A percentile compares a stretch with the other conserved stretches of the same genome.
Evolutionary conservation across 2,113 vertebrate species (phyloP).

Genomic region (Alligator sinensis): DNA sequence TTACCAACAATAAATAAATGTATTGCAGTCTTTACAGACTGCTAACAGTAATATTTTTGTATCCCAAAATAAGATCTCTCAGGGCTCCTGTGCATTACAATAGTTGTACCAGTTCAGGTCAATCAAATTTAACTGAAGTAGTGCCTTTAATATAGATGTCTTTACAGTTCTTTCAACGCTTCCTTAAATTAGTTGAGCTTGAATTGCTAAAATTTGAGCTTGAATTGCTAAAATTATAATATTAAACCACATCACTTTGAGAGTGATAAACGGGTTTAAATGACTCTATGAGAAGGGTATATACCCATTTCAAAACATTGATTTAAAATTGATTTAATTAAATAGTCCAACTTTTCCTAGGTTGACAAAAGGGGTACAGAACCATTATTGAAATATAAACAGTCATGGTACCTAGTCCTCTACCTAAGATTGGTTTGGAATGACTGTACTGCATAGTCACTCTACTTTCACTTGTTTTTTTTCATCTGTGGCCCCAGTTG

Average conservation of each 20-base stretch:
- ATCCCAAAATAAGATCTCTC: rapidly evolving
- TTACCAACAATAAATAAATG: not conserved
- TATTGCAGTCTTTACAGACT: not conserved
- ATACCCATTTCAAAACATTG: not conserved
- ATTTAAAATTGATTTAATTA: not conserved
- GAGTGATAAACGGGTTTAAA: not conserved
- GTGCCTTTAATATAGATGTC: not conserved
- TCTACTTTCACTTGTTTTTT: not conserved
- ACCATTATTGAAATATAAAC: not conserved
- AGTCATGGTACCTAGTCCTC: not conserved
- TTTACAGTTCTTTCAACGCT: not conserved
- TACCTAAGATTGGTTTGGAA: not conserved
- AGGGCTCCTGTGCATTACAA: not conserved
- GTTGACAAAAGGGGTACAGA: not conserved
- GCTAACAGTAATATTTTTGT: not conserved
- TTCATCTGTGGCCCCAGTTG: not conserved
- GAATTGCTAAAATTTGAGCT: not conserved
- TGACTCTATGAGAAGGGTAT: not conserved
- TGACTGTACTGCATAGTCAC: not conserved
- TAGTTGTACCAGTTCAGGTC: not conserved
- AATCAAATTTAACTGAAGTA: not conserved
- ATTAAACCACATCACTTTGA: not conserved
- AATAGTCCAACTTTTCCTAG: not conserved
- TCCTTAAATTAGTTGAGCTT: not conserved
- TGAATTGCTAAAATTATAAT: not conserved